Evolutionary conservation across 2,797 vertebrate genomes (phyloP).

Genomic region (Manis crassicaudata): DNA sequence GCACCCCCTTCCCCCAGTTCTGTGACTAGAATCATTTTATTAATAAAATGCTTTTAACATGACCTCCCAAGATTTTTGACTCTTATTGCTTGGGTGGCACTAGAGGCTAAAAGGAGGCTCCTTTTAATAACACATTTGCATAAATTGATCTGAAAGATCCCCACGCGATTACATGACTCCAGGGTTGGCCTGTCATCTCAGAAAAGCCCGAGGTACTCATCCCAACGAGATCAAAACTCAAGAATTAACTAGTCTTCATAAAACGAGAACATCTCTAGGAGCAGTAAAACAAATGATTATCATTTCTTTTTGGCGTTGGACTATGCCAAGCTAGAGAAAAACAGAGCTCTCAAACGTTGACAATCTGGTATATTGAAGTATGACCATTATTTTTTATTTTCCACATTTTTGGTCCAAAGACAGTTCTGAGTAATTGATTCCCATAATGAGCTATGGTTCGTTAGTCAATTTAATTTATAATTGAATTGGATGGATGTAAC

Average conservation of each 20-base stretch:
- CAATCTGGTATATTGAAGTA: slow-evolving; percentile 92
- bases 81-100: slow-evolving; percentile 85
- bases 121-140: slow-evolving; percentile 90
- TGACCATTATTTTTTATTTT: slow-evolving; percentile 94
- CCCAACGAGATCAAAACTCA: slow-evolving; percentile 86
- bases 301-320: slow-evolving; percentile 88
- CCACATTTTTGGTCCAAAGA: slow-evolving; percentile 92
- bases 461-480: slow-evolving; percentile 97
- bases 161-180: slow-evolving; percentile 85
- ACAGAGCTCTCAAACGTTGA: slow-evolving; percentile 90
- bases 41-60: slow-evolving; percentile 83
- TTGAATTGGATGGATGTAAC: slow-evolving; percentile 95
- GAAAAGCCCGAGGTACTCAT: slow-evolving; percentile 83
- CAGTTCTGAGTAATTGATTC: slow-evolving; percentile 95
- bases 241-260: slow-evolving; percentile 89
- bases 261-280: slow-evolving; percentile 86
- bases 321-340: slow-evolving; percentile 90
- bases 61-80: slow-evolving; percentile 85
- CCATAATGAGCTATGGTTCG: slow-evolving; percentile 95
- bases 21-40: slow-evolving; percentile 82
- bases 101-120: slow-evolving; percentile 85
- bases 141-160: slow-evolving; percentile 89
- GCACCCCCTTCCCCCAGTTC: neutral
- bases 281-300: slow-evolving; percentile 90
- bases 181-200: slow-evolving; percentile 85